Evolutionary conservation across 35 echinoderm and acorn worm species (phyloP), one percentile per base, ranked within the genome.

Genomic region (Antedon bifida): DNA sequence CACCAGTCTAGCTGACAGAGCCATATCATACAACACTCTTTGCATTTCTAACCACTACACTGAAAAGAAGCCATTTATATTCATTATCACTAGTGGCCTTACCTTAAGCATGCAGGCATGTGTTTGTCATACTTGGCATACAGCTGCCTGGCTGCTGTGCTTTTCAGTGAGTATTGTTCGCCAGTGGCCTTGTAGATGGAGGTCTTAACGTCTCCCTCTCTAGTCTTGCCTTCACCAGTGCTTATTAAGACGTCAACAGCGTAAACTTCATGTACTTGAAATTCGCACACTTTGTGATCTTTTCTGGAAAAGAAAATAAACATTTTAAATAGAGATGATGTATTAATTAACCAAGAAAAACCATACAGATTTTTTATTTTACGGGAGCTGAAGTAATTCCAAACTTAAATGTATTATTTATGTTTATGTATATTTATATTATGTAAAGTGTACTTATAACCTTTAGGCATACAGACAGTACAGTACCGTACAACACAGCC

Each of bases 61-160:
- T n/a, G n/a, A n/a, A n/a, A n/a, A n/a, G n/a, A n/a, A n/a, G n/a
- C n/a, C 38, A 42, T 42, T 7, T 42, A 7, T 14, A 7, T 42
- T 42, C 38, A 42, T 42, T 42, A 42, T 42, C 4, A 42, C 4
- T 42, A 42, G 4, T 14, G 14, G 38, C 84, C 93, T 28, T 83
- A 99, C 95, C 95, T 88, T 74, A 99, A 45, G 55, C 91, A 82
- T 80, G 92, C 90, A 30, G 95, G 95, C 95, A 93, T 99, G 36
- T 36, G 36, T 42, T 85, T 84, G 73, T 84, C 90, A 31, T 77
- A 79, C 30, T 85, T 87, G 35, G 51, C 75, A 79, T 64, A 99
- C 32, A 99, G 89, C 26, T 34, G 64, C 31, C 95, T 74, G 0
- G 95, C 90, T 13, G 87, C 76, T 33, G 84, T 91, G 34, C 84